Evolutionary conservation across 1,140 invertebrate species (phyloP).

Genomic region (Euura saliciscinereae): DNA sequence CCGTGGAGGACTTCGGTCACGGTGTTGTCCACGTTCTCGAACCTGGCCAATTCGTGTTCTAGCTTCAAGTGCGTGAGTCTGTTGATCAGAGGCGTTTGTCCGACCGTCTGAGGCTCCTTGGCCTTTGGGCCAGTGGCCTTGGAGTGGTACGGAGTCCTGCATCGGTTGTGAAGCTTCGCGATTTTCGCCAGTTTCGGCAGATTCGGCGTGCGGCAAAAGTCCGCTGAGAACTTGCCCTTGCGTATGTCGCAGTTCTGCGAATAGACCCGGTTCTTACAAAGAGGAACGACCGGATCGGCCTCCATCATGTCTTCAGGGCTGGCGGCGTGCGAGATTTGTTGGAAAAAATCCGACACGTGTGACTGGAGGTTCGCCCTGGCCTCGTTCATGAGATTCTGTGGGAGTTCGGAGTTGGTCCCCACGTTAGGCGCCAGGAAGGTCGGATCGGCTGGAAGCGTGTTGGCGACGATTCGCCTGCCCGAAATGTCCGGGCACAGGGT

Average conservation of each 20-base stretch:
- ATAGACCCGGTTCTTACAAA: conserved; percentile 35
- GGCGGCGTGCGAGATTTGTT: conserved; percentile 60
- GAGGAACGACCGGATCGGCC: conserved; percentile 47
- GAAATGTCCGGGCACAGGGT: conserved; percentile 36
- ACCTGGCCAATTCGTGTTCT: conserved; percentile 51
- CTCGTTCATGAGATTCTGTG: conserved; percentile 50
- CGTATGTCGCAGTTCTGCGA: conserved; percentile 31
- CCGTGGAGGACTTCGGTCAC: conserved; percentile 49
- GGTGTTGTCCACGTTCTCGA: conserved; percentile 52
- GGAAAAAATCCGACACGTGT: conserved; percentile 61
- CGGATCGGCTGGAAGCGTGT: conserved; percentile 44
- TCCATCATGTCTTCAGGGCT: conserved; percentile 60
- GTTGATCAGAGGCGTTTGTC: conserved; percentile 47
- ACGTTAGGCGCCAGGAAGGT: conserved; percentile 34
- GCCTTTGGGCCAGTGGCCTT: conserved; percentile 30
- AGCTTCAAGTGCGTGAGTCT: conserved; percentile 46
- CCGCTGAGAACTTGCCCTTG: conserved; percentile 22
- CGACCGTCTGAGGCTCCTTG: conserved; percentile 21
- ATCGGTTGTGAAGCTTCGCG: conserved; percentile 46
- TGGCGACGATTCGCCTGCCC: conserved; percentile 23
- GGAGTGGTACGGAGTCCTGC: conserved; percentile 48
- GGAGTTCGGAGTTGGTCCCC: conserved; percentile 43
- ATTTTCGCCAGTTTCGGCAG: conserved; percentile 50
- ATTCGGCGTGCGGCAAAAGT: conserved; percentile 25
- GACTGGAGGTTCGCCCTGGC: conserved; percentile 52